Conservation (phyloP, 2,113 vertebrate species). For the Triplophysa siluroides region DNA sequence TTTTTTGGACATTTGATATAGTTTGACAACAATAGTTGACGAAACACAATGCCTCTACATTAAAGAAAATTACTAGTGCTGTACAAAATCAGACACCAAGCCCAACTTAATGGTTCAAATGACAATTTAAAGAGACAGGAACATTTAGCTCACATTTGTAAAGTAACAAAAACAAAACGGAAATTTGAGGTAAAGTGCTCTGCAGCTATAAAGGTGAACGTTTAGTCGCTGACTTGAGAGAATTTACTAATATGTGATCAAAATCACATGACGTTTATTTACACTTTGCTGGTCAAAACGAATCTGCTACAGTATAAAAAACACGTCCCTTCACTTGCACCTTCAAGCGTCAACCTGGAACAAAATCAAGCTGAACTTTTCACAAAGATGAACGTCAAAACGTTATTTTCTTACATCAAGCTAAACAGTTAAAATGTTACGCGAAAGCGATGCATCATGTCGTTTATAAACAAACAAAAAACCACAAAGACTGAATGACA, state of each 20-base stretch:
- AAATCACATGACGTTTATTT: not conserved
- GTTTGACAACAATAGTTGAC: constrained; percentile 9
- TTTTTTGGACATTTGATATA: not conserved
- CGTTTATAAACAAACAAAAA: not conserved
- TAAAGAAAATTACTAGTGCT: not conserved
- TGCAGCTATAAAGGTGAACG: not conserved
- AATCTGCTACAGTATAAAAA: constrained; percentile 22
- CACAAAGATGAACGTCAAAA: not conserved
- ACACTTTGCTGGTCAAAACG: not conserved
- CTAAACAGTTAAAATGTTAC: not conserved
- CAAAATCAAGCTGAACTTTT: not conserved
- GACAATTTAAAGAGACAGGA: not conserved
- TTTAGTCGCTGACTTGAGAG: constrained; percentile 2
- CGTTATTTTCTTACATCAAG: not conserved
- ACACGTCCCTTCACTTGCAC: constrained; percentile 1
- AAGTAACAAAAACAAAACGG: not conserved
- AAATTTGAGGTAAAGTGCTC: constrained; percentile 27
- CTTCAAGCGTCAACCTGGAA: not conserved
- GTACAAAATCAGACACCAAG: not conserved
- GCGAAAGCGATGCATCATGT: constrained; percentile 8
- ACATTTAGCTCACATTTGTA: not conserved
- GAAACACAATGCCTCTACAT: not conserved
- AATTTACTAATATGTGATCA: not conserved
- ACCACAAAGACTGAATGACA: not conserved
- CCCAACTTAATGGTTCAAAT: not conserved